Evolutionary conservation across 2,113 vertebrate genomes (phyloP), one percentile per base, ranked within the genome.

Genomic region (Stegastes partitus): DNA sequence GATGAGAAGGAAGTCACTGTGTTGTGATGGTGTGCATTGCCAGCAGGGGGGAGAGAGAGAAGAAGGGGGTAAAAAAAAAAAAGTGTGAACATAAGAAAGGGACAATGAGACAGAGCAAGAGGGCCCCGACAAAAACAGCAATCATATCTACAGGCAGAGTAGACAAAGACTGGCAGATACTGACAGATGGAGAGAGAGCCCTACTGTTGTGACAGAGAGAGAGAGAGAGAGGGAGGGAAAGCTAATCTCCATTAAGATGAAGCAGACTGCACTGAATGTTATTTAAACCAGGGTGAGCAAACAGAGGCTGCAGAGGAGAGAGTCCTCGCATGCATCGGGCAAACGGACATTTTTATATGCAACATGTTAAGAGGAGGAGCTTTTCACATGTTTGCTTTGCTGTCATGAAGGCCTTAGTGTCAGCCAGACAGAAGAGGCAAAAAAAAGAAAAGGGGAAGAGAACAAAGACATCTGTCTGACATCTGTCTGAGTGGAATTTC

Each of bases 391-490:
- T 77, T 44, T n/a, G 2, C 49, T 49, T 77, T 63, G 1, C 8
- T 61, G 34, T 73, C n/a, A 47, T 14, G 14, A 56, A 3, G 57
- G 44, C 57, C 44, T 69, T 37, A 5, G 11, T 22, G 53, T 72
- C 51, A 28, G 62, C 7, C 7, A 74, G 31, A 47, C n/a, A 31
- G 47, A 62, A n/a, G 57, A 68, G 28, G 12, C 4, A 22, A 47
- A 57, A 49, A 14, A 18, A 7, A 22, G 2, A 37, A 15, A 42
- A 5, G 14, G 9, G 19, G 1, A 37, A 15, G 12, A 61, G 64
- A 78, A 79, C 69, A 69, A 69, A 85, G 71, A 76, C 70, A 61
- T 83, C 37, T 57, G 68, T 71, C 69, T 87, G 78, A 83, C 81
- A 80, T 79, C 64, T 73, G 71, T 50, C 45, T 58, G 65, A 68